These are phyloP conservation scores for Cryptotis parvus DNA, from an alignment of 2,113 vertebrate genomes.

Conservation along the genomic window DNA sequence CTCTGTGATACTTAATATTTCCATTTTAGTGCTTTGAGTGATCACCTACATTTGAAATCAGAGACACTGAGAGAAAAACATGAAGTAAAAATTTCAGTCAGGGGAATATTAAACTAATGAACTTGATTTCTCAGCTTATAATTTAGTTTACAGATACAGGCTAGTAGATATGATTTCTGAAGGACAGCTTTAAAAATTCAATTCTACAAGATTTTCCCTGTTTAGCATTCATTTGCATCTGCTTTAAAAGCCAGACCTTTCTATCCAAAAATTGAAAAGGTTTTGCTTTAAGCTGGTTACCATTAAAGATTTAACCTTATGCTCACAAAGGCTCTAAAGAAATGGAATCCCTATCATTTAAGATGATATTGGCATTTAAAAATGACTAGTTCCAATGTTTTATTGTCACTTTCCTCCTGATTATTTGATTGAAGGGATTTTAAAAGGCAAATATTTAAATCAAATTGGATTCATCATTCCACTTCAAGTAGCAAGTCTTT, in stretches of 20 bases:
- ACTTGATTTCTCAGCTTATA: constrained; percentile 27
- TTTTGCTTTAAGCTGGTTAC: constrained; percentile 53
- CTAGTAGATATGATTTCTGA: constrained; percentile 44
- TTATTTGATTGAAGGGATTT: constrained; percentile 65
- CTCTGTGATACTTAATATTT: constrained; percentile 30
- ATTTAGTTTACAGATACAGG: constrained; percentile 29
- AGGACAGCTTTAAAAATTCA: constrained; percentile 33
- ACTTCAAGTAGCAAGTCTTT: constrained; percentile 63
- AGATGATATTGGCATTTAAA: constrained; percentile 53
- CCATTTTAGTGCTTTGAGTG: constrained; percentile 46
- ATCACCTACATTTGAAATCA: constrained; percentile 29
- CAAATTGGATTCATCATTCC: constrained; percentile 54
- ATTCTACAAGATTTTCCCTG: constrained; percentile 49
- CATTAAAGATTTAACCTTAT: constrained; percentile 70
- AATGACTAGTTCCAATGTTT: constrained; percentile 55
- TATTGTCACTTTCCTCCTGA: constrained; percentile 55
- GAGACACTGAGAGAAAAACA: constrained; percentile 18
- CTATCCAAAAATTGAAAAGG: constrained; percentile 39
- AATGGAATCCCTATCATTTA: constrained; percentile 58
- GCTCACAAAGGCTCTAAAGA: constrained; percentile 32
- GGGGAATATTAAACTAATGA: constrained; percentile 40
- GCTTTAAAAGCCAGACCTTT: constrained; percentile 46
- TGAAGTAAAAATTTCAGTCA: constrained; percentile 32
- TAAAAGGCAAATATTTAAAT: constrained; percentile 67
- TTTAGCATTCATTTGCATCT: constrained; percentile 68